A percentile compares a stretch with the other conserved stretches of the same genome.
Conservation (phyloP, 2,113 vertebrate genomes). For the Calyptomena viridis region DNA sequence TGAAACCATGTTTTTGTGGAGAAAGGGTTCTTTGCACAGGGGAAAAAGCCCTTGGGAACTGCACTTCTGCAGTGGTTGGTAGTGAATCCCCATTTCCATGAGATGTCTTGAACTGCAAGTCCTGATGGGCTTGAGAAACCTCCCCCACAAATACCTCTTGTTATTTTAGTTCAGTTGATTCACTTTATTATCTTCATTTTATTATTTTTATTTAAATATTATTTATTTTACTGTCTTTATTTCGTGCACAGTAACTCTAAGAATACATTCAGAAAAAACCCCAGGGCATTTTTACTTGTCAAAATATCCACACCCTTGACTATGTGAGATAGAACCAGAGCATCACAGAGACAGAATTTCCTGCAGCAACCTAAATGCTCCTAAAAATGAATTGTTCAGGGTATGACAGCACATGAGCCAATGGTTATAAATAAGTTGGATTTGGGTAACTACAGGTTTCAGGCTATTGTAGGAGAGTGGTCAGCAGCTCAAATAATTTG, state of each 20-base stretch:
- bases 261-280: neutral
- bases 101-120: neutral
- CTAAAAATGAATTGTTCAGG: neutral
- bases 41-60: fast-evolving
- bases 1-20: neutral
- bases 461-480: neutral
- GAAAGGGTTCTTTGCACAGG: too few species aligned
- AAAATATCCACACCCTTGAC: neutral
- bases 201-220: neutral
- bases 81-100: neutral
- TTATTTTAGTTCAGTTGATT: neutral
- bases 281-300: neutral
- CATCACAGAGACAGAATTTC: neutral
- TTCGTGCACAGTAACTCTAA: neutral
- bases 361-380: neutral
- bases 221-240: neutral
- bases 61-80: neutral
- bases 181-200: neutral
- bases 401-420: neutral
- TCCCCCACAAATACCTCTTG: neutral
- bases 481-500: neutral
- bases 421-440: neutral
- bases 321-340: neutral
- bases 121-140: neutral
- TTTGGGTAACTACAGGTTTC: neutral